Evolutionary conservation across 2,888 invertebrate genomes (phyloP), one percentile per base, ranked within the genome.

Genomic region (Acleris cristana): DNA sequence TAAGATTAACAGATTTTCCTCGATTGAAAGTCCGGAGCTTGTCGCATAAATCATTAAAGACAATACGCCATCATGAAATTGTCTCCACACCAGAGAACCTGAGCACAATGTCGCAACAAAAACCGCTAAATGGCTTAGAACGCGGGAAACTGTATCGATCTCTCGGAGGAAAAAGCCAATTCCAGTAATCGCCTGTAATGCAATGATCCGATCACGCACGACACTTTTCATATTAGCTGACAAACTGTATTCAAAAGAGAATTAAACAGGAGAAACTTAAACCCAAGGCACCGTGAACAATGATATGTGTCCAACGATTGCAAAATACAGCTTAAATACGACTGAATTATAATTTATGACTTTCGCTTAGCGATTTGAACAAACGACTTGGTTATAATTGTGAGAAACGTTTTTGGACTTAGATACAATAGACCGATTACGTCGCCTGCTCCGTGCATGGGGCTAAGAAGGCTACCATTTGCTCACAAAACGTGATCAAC

Each of bases 401-500:
- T 86, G 85, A 72, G 86, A 87, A 83, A 71, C 52, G 69, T 71
- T 78, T 78, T 76, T 75, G 72, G 77, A 73, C 70, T 70, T 69
- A 70, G 72, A 74, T 74, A 86, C 85, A 86, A 86, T 85, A 71
- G 78, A 70, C 72, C 66, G 69, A 77, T 85, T 85, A 81, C 79
- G 74, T 81, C 71, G 65, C 40, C 68, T 48, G 53, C 59, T 44
- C 21, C 44, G 44, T n/a, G 61, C 55, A 40, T 66, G 66, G 21
- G 60, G 54, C 59, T 71, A 65, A 52, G 53, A 64, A 70, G 68
- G 67, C 70, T 69, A 54, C 55, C 61, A 52, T n/a, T 44, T 40
- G 44, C 18, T 55, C n/a, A 55, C 14, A 26, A 23, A 26, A 23
- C 16, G 21, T 44, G 48, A 48, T 48, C 16, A 48, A 48, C 48